These are phyloP conservation scores for Apotomis betuletana DNA, from an alignment of 2,888 invertebrate species.

Conservation along the genomic window DNA sequence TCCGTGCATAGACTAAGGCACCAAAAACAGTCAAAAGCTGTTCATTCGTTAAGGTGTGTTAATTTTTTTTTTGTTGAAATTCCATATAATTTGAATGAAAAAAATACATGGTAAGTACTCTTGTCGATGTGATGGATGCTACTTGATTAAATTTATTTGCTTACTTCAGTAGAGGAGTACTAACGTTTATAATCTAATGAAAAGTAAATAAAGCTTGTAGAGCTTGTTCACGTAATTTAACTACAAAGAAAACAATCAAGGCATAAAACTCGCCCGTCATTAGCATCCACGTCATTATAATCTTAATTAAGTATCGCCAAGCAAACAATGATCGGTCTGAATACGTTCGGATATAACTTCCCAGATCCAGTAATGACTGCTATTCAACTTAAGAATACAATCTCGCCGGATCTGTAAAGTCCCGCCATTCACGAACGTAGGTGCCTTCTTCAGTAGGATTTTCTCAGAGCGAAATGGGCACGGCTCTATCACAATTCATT, in stretches of 20 bases:
- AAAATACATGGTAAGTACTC: too few relatives aligned
- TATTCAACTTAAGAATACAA: constrained; percentile 72
- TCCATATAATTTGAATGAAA: too few relatives aligned
- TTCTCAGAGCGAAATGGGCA: constrained; percentile 53
- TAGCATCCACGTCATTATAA: constrained; percentile 39
- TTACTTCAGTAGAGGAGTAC: neutral
- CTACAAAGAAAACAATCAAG: constrained; percentile 11
- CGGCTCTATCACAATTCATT: constrained; percentile 76
- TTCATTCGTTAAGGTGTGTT: too few relatives aligned
- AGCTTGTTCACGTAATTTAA: constrained; percentile 7
- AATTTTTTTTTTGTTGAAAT: too few relatives aligned
- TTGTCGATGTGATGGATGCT: too few relatives aligned
- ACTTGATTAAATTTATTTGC: neutral
- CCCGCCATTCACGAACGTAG: constrained; percentile 66
- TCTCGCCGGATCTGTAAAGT: constrained; percentile 67
- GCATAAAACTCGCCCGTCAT: constrained; percentile 29
- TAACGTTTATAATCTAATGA: too few relatives aligned
- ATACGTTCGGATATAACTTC: constrained; percentile 49
- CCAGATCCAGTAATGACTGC: constrained; percentile 67
- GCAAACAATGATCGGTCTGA: constrained; percentile 41
- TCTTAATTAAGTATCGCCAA: constrained; percentile 38
- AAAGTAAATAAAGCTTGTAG: neutral
- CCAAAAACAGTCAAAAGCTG: too few relatives aligned
- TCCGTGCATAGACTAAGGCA: too few relatives aligned
- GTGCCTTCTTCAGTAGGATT: constrained; percentile 71